A percentile compares a stretch with the other conserved stretches of the same genome.
phyloP scores from a whole-genome alignment of 2,797 vertebrate genomes.

The Ctenopoma multispine region DNA sequence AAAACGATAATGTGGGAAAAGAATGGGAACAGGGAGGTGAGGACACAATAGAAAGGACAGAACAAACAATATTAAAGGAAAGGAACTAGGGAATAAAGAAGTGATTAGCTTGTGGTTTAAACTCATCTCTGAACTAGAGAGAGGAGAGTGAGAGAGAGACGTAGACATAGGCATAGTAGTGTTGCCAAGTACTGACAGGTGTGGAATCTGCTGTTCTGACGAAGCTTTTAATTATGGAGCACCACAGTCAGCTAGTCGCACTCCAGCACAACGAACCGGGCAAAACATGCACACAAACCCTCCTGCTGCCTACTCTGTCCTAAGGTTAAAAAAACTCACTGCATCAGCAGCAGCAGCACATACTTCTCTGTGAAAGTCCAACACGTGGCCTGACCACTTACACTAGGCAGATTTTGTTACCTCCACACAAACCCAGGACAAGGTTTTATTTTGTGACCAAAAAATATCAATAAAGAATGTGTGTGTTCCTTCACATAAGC shows the following conservation, averaged over 20 bases:
- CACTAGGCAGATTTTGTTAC: too few species aligned
- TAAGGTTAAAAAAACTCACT: too few species aligned
- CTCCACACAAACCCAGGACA: too few species aligned
- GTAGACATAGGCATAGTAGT: conserved; percentile 20
- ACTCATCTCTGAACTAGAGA: not conserved
- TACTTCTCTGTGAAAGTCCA: too few species aligned
- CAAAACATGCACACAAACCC: conserved; percentile 9
- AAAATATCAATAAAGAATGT: not conserved
- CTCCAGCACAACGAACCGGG: conserved; percentile 50
- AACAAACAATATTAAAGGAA: not conserved
- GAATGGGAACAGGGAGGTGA: not conserved
- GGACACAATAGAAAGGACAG: not conserved
- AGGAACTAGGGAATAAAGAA: not conserved
- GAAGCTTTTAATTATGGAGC: conserved; percentile 71
- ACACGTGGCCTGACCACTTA: too few species aligned
- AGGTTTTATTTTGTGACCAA: conserved; percentile 2
- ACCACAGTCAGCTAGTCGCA: conserved; percentile 64
- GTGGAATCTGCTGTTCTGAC: conserved; percentile 29
- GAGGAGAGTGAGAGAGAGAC: not conserved
- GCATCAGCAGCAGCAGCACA: too few species aligned
- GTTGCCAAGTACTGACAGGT: conserved; percentile 45
- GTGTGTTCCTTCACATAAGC: not conserved
- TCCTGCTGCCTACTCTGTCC: not conserved
- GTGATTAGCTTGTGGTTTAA: conserved; percentile 46
- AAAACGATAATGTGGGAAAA: not conserved